Conservation (phyloP, 2,797 vertebrate species). For the Sternarchorhynchus goeldii region DNA sequence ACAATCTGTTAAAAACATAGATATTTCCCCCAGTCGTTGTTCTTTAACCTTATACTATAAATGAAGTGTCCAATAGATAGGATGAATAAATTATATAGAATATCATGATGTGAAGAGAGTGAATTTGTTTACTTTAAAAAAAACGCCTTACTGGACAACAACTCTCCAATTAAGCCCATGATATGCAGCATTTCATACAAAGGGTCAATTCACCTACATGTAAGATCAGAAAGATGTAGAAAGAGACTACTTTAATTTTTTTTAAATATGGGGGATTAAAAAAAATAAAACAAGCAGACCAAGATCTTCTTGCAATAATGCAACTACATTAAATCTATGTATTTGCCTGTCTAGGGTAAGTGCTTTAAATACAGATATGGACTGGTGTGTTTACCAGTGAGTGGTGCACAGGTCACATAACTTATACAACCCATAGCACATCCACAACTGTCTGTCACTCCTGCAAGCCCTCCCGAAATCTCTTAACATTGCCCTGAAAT, state of each 20-base stretch:
- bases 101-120: conserved; percentile 76
- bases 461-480: background rate
- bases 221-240: conserved; percentile 68
- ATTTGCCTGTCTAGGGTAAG: background rate
- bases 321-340: background rate
- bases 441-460: background rate
- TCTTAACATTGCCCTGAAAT: background rate
- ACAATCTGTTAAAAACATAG: conserved; percentile 91
- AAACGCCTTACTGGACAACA: conserved; percentile 53
- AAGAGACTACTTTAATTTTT: conserved; percentile 59
- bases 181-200: conserved; percentile 84
- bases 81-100: conserved; percentile 88
- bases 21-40: conserved; percentile 70
- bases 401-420: conserved; percentile 8
- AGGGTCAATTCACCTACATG: conserved; percentile 81
- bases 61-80: conserved; percentile 71
- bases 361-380: background rate
- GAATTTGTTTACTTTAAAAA: conserved; percentile 67
- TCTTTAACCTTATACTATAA: conserved; percentile 69
- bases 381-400: background rate
- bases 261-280: conserved; percentile 67
- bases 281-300: conserved; percentile 68
- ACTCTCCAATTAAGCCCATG: conserved; percentile 78
- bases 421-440: background rate
- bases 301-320: background rate